Evolutionary conservation across 2,113 vertebrate genomes (phyloP).

Genomic region (Ptychochromis oligacanthus): DNA sequence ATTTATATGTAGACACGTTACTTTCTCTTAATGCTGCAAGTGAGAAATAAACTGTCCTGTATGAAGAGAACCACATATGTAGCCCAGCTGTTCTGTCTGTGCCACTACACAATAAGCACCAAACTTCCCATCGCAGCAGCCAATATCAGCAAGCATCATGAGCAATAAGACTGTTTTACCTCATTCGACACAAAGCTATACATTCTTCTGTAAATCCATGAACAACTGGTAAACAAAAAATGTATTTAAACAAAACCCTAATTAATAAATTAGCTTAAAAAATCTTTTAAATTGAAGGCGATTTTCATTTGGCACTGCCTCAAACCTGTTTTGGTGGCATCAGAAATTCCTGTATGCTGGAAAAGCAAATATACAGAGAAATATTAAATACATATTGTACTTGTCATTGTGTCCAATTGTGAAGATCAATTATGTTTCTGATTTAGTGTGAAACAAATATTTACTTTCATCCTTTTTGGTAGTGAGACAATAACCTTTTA

Average conservation of each 20-base stretch:
- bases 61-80: too few relatives aligned
- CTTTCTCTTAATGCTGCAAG: background rate
- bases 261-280: too few relatives aligned
- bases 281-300: background rate
- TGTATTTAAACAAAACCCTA: background rate
- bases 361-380: background rate
- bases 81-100: too few relatives aligned
- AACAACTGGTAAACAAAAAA: too few relatives aligned
- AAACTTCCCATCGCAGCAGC: too few relatives aligned
- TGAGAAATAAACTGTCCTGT: background rate
- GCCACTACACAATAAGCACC: background rate
- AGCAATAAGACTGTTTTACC: background rate
- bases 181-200: background rate
- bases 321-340: background rate
- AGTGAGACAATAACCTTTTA: background rate
- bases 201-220: too few relatives aligned
- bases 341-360: background rate
- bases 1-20: background rate
- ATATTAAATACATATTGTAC: background rate
- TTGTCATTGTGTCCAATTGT: background rate
- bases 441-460: background rate
- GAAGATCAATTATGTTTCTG: background rate
- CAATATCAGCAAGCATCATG: background rate
- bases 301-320: background rate
- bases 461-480: background rate